A percentile compares a stretch with the other conserved stretches of the same genome.
These are phyloP conservation scores for Sturnira hondurensis DNA, from an alignment of 2,113 vertebrate species.

Conservation along the genomic window DNA sequence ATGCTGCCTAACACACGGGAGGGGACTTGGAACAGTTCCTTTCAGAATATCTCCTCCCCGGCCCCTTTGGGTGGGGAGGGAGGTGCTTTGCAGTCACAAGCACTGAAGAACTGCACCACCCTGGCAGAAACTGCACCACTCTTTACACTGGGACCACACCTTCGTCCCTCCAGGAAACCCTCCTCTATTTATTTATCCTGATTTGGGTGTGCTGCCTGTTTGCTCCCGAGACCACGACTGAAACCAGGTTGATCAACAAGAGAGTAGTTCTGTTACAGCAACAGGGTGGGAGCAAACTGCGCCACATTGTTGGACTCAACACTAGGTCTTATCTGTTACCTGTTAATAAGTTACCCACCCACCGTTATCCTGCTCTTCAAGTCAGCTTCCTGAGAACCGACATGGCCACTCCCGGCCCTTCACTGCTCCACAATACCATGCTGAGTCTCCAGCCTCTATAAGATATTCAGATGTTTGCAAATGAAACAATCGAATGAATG, in stretches of 20 bases:
- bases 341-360: not conserved
- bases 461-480: not conserved
- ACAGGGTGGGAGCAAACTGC: not conserved
- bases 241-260: not conserved
- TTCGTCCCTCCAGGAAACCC: not conserved
- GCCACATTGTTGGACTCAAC: not conserved
- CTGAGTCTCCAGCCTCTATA: not conserved
- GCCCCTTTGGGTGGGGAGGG: not conserved
- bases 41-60: not conserved
- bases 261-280: not conserved
- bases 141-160: not conserved
- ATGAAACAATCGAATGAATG: not conserved
- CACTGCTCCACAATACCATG: not conserved
- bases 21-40: not conserved
- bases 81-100: not conserved
- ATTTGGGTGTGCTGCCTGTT: too few species aligned
- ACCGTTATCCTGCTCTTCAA: not conserved
- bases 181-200: not conserved
- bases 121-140: too few species aligned
- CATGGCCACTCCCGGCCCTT: not conserved
- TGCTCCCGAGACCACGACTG: not conserved
- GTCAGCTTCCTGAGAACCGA: not conserved
- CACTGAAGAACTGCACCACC: fast-evolving
- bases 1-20: not conserved
- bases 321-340: not conserved